Evolutionary conservation across 2,113 vertebrate species (phyloP).

Genomic region (Psephotus haematonotus): DNA sequence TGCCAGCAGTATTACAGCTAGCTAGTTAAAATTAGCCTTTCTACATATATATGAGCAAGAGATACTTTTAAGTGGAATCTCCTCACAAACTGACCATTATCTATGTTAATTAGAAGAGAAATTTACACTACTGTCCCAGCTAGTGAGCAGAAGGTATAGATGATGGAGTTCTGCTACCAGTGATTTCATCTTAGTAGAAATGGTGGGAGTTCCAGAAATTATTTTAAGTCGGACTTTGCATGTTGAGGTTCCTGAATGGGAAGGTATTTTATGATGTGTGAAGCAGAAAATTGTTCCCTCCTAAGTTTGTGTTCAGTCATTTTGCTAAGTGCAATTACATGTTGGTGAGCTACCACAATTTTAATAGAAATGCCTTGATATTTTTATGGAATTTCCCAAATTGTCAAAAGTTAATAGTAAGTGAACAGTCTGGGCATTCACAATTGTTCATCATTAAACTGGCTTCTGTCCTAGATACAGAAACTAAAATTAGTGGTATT

Average conservation of each 20-base stretch:
- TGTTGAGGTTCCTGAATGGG: background rate
- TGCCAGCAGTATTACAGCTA: background rate
- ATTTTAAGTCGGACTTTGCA: background rate
- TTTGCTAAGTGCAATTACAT: background rate
- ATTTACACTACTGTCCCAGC: background rate
- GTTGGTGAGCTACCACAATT: background rate
- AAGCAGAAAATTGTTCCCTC: background rate
- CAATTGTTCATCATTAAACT: slow-evolving; percentile 28
- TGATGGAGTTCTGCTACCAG: background rate
- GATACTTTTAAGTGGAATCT: background rate
- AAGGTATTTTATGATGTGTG: background rate
- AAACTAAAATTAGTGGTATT: slow-evolving; percentile 60
- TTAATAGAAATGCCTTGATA: background rate
- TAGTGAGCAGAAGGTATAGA: background rate
- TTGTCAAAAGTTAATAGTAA: background rate
- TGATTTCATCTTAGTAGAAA: background rate
- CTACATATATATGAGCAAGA: background rate
- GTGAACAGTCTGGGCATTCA: background rate
- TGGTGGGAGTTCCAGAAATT: background rate
- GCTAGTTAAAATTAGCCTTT: background rate
- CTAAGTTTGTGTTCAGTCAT: background rate
- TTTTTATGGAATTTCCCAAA: background rate
- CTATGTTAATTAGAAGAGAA: background rate
- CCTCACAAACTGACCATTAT: background rate
- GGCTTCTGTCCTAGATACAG: slow-evolving; percentile 27